Conservation (phyloP, 2,888 invertebrate species). For the Acanthopleura granulata region DNA sequence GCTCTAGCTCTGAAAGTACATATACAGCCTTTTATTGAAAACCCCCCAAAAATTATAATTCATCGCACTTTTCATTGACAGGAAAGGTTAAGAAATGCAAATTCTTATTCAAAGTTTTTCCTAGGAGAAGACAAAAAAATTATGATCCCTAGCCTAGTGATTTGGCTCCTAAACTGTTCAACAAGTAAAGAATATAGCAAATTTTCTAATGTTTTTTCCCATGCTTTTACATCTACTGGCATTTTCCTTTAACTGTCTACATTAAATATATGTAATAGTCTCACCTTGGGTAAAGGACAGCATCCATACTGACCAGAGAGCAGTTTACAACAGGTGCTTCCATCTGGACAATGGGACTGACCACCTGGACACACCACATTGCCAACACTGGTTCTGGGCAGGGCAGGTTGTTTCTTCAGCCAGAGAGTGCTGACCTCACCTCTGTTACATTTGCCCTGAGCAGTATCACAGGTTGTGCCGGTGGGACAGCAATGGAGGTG, state of each 20-base stretch:
- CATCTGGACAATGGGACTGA: slow-evolving; percentile 25
- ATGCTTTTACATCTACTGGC: not conserved
- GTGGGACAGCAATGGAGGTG: slow-evolving; percentile 57
- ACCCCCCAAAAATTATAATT: no score
- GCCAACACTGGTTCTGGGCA: slow-evolving; percentile 3
- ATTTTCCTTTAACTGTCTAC: not conserved
- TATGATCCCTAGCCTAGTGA: no score
- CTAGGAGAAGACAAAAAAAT: no score
- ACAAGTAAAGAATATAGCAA: no score
- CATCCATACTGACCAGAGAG: slow-evolving; percentile 13
- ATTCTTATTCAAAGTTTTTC: no score
- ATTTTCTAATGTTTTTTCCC: not conserved
- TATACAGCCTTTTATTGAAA: no score
- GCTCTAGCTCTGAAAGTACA: no score
- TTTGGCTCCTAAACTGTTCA: no score
- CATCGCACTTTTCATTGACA: no score
- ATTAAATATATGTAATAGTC: not conserved
- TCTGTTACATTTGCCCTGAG: slow-evolving; percentile 1
- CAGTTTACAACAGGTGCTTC: slow-evolving; percentile 13
- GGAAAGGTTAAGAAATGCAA: no score
- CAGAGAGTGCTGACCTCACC: not conserved
- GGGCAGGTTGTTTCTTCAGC: slow-evolving; percentile 11
- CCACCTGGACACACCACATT: slow-evolving; percentile 31
- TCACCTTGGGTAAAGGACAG: slow-evolving; percentile 15
- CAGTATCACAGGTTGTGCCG: slow-evolving; percentile 45